Evolutionary conservation across 2,888 invertebrate genomes (phyloP).

Genomic region (Hyppa rectilinea): DNA sequence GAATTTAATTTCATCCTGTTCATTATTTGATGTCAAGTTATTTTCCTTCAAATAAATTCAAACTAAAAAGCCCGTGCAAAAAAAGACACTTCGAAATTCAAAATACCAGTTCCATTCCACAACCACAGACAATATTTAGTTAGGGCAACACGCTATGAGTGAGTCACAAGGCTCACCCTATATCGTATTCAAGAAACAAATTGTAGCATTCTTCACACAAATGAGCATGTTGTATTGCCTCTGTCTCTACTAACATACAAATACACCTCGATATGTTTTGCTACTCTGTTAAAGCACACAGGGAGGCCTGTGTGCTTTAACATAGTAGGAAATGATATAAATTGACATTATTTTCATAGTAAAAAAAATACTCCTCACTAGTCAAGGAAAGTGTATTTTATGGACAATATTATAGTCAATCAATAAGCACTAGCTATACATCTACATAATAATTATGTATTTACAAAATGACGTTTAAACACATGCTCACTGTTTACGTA

Average conservation of each 20-base stretch:
- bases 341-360: background rate
- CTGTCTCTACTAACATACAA: conserved; percentile 23
- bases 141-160: background rate
- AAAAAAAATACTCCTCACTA: background rate
- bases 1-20: too few species aligned
- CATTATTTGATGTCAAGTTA: too few species aligned
- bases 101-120: conserved; percentile 6
- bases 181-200: conserved; percentile 33
- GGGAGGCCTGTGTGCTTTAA: too few species aligned
- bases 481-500: conserved; percentile 6
- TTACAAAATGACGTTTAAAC: background rate
- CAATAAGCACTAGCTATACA: background rate
- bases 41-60: background rate
- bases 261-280: conserved; percentile 21
- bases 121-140: conserved; percentile 13
- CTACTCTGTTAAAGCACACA: conserved; percentile 9
- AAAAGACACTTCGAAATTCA: background rate
- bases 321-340: too few species aligned
- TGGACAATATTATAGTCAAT: background rate
- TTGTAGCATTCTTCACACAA: conserved; percentile 44
- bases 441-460: too few species aligned
- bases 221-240: conserved; percentile 42
- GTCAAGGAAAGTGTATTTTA: background rate
- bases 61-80: background rate
- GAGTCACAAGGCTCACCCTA: conserved; percentile 20